Conservation (phyloP, 2,888 invertebrate species). For the Volucella zonaria region DNA sequence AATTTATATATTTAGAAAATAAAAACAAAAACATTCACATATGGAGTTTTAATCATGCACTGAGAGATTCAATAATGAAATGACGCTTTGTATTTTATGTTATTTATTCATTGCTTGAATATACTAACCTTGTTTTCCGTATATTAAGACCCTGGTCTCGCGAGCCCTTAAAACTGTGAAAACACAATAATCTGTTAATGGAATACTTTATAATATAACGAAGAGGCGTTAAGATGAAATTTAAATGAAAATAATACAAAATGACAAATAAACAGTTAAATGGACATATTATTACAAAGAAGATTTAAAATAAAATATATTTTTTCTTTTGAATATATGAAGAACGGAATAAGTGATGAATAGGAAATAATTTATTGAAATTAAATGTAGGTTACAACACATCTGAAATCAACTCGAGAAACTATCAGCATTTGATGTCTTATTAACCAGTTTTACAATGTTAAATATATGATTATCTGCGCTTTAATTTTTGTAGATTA, state of each 20-base stretch:
- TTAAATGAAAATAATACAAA: slow-evolving; percentile 32
- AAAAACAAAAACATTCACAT: slow-evolving; percentile 19
- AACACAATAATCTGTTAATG: slow-evolving; percentile 41
- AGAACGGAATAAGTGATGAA: too few relatives aligned
- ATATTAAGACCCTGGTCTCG: slow-evolving; percentile 84
- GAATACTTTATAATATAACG: slow-evolving; percentile 41
- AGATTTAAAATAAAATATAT: slow-evolving; percentile 29
- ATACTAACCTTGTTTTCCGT: slow-evolving; percentile 81
- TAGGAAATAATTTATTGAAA: too few relatives aligned
- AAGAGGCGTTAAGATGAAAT: slow-evolving; percentile 14
- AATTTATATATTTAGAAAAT: slow-evolving; percentile 55
- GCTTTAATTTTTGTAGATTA: slow-evolving; percentile 28
- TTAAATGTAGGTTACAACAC: too few relatives aligned
- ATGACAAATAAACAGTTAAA: background rate
- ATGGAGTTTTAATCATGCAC: slow-evolving; percentile 37
- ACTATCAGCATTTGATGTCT: too few relatives aligned
- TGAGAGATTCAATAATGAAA: slow-evolving; percentile 32
- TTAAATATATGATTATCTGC: slow-evolving; percentile 11
- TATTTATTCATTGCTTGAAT: background rate
- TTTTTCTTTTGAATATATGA: too few relatives aligned
- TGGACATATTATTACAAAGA: slow-evolving; percentile 16
- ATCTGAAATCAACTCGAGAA: too few relatives aligned
- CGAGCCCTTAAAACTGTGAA: slow-evolving; percentile 86
- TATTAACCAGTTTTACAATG: background rate
- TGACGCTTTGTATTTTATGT: slow-evolving; percentile 4